Percentiles rank a stretch among this genome's conserved stretches.
Conservation (phyloP, 2,113 vertebrate species). For the Rallus limicola region DNA sequence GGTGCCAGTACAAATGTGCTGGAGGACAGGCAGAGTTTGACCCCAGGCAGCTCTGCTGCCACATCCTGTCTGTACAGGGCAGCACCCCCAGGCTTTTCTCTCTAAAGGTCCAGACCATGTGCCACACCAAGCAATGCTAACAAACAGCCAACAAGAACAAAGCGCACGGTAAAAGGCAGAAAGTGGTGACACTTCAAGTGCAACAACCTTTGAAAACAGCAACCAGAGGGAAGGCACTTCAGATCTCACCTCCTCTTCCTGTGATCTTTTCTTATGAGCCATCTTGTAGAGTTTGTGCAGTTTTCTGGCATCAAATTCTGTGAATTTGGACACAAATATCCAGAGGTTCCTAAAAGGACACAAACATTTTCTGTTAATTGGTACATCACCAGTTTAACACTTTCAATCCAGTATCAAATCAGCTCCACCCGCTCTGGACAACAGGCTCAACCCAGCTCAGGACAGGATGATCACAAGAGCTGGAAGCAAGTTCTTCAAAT, state of each 20-base stretch:
- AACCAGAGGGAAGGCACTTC: background rate
- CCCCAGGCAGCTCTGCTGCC: background rate
- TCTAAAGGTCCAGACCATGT: background rate
- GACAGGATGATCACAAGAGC: background rate
- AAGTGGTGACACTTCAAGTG: background rate
- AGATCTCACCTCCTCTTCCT: constrained; percentile 90
- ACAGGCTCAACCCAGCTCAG: background rate
- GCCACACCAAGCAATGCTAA: background rate
- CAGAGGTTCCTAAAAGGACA: constrained; percentile 89
- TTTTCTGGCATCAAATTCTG: constrained; percentile 96
- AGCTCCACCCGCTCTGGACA: background rate
- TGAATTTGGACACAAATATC: constrained; percentile 99
- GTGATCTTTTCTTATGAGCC: constrained; percentile 96
- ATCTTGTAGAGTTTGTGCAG: constrained; percentile 98
- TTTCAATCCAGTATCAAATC: background rate
- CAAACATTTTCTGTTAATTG: background rate
- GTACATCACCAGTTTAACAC: background rate
- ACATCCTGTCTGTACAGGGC: background rate
- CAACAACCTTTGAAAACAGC: background rate
- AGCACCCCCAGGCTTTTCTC: background rate
- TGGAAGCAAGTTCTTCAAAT: background rate
- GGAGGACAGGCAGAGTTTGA: background rate
- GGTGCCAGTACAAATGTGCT: rapidly evolving
- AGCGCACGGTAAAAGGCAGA: background rate
- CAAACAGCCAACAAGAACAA: background rate